Evolutionary conservation across 35 echinoderm and acorn worm species (phyloP), one percentile per base, ranked within the genome.

Genomic region (Acanthaster planci): DNA sequence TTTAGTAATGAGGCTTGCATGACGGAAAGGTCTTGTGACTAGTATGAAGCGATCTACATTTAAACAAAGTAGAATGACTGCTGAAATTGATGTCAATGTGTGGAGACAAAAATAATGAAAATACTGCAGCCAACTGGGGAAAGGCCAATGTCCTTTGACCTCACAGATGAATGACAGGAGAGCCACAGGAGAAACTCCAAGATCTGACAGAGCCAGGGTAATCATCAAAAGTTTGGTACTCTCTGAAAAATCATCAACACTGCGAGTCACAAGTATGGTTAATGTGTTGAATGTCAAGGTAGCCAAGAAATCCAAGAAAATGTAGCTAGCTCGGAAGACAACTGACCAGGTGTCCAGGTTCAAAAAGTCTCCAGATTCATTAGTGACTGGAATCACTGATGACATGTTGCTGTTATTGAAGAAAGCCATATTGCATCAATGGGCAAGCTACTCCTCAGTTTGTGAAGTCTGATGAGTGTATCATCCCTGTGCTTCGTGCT

Each of bases 11-110:
- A 72, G 23, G 10, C 14, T 23, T 27, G 64, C 7, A 29, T 36
- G 64, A 31, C 59, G 21, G 59, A 67, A n/a, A 31, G 64, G 64
- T 72, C 29, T 72, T 26, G 64, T 72, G 23, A 72, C 64, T 34
- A 35, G 23, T 14, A 72, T 72, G 23, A 26, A 72, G 10, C 15
- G 64, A 34, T 72, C 0, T 26, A 7, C 64, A 30, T 35, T 7
- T 26, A 31, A 34, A 15, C 64, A 72, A 26, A 35, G 64, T 26
- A 72, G 64, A 34, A 72, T 72, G 64, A 72, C 8, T 31, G 64
- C 29, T 34, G 18, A 72, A 60, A 60, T 60, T 60, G 6, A 7
- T 34, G 23, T 72, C 34, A 72, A 72, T 35, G 64, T 72, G 34
- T 23, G n/a, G 30, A 72, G 64, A 29, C 18, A 10, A 68, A 68